Evolutionary conservation across 2,113 vertebrate species (phyloP), one percentile per base, ranked within the genome.

Genomic region (Raja brachyura): DNA sequence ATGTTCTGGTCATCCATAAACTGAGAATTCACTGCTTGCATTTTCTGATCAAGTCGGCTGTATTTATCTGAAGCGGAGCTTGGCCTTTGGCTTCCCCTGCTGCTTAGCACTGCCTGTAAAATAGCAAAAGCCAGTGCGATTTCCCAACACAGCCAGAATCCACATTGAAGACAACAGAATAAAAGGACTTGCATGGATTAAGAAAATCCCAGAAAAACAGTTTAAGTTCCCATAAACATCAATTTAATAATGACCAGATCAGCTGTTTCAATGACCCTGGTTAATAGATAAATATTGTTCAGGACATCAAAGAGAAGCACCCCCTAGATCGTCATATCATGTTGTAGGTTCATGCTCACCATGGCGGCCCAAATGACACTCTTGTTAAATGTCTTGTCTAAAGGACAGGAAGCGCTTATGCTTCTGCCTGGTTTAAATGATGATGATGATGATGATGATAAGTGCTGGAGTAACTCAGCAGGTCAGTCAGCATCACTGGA

Each of bases 1-100:
- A 95, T 95, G 93, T 98, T 98, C 94, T 99, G 98, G 93, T 98
- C 98, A 93, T 98, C 98, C 0, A 99, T 97, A 94, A 98, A 99
- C 93, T 98, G 97, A 48, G 98, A 97, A 94, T 99, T 99, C 93
- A 97, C 98, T 9, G 95, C 95, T 93, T 98, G 97, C 93, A 99
- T 96, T 83, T 98, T 97, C 0, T 94, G 96, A 94, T 98, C 98
- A 31, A 98, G 95, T 5, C 96, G 96, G 39, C 94, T 94, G 25
- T 98, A 99, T 93, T 97, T 98, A 93, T 96, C 96, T 3, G 96
- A 93, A 94, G 96, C 97, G 98, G 98, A 98, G 90, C 95, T 97
- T 0, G 94, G 95, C 16, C 94, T 95, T 94, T 96, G 97, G 94
- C 95, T 95, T 0, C 96, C 95, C 0, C 96, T 96, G 18, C 98